Evolutionary conservation across 2,797 vertebrate genomes (phyloP).

Genomic region (Microcaecilia unicolor): DNA sequence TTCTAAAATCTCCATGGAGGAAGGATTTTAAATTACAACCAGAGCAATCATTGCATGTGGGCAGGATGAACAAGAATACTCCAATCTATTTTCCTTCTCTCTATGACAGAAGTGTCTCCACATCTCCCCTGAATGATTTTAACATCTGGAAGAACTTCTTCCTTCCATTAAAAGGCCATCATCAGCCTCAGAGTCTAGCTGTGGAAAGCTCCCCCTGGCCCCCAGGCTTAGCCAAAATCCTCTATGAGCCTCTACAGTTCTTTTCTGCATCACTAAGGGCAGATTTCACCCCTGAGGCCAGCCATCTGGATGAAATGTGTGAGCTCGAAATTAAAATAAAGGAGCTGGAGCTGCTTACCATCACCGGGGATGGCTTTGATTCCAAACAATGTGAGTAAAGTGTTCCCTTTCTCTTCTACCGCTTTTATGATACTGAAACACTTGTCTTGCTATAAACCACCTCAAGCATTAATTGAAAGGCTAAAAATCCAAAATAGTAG

Average conservation of each 20-base stretch:
- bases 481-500: no score
- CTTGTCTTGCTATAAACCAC: no score
- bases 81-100: slow-evolving; percentile 45
- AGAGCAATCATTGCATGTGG: no score
- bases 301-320: slow-evolving; percentile 32
- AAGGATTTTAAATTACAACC: no score
- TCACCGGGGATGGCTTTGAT: slow-evolving; percentile 48
- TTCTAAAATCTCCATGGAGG: no score
- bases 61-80: background rate
- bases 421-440: no score
- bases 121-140: slow-evolving; percentile 16
- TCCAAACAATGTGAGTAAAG: slow-evolving; percentile 40
- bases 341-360: slow-evolving; percentile 50
- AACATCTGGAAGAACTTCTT: slow-evolving; percentile 26
- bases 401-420: no score
- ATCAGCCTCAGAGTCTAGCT: slow-evolving; percentile 1
- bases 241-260: slow-evolving; percentile 46
- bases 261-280: slow-evolving; percentile 34
- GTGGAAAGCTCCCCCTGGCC: slow-evolving; percentile 32
- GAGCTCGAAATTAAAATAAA: slow-evolving; percentile 54
- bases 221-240: slow-evolving; percentile 32
- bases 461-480: no score
- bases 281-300: background rate
- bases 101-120: slow-evolving; percentile 32
- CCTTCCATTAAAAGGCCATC: slow-evolving; percentile 3